Conservation (phyloP, 30 jellyfish, hydroid and myxozoan species). For the Turritopsis rubra region DNA sequence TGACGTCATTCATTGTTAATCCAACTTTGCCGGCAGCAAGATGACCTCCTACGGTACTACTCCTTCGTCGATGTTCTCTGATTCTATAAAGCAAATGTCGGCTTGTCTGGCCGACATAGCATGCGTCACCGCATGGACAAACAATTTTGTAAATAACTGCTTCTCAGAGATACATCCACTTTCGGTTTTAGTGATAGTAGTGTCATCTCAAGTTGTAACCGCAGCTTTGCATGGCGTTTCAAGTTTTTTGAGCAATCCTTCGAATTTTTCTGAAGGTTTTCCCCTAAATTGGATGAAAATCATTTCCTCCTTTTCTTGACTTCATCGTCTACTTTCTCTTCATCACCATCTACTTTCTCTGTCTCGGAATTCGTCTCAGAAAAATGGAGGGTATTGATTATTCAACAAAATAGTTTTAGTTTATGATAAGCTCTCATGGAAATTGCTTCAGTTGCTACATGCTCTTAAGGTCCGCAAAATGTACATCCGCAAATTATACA, state of each 20-base stretch:
- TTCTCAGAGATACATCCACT: not conserved
- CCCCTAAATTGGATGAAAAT: not conserved
- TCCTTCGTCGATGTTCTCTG: not conserved
- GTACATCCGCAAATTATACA: not conserved
- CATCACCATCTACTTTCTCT: too few species aligned
- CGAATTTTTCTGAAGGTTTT: not conserved
- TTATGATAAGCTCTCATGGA: not conserved
- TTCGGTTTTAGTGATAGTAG: constrained; percentile 1
- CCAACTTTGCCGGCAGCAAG: too few species aligned
- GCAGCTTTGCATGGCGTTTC: not conserved
- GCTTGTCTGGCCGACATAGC: constrained; percentile 21
- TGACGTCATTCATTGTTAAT: not conserved
- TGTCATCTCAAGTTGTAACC: not conserved
- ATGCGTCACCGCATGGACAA: constrained; percentile 14
- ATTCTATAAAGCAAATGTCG: not conserved
- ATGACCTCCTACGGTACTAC: not conserved
- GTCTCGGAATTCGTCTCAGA: not conserved
- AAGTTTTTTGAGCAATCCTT: not conserved
- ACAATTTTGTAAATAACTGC: constrained; percentile 5
- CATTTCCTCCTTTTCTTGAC: not conserved
- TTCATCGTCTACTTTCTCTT: not conserved
- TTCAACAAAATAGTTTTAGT: not conserved
- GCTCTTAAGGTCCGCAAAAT: not conserved
- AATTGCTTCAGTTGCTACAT: not conserved
- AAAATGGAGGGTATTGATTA: not conserved